Percentiles rank a stretch among this genome's conserved stretches.
Evolutionary conservation across 2,888 invertebrate species (phyloP).

Genomic region (Andrena flavipes): DNA sequence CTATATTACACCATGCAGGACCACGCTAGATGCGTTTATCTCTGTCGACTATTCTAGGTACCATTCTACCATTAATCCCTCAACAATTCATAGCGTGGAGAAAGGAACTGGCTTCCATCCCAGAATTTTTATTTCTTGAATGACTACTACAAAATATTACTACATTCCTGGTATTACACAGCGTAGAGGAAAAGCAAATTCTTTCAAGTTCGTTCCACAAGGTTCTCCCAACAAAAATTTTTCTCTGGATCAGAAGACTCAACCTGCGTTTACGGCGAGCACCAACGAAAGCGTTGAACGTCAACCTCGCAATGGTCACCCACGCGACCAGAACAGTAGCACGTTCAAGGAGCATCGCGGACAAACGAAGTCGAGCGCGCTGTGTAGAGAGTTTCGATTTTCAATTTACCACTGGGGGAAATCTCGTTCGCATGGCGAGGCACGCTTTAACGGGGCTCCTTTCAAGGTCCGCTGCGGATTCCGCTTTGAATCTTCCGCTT

Average conservation of each 20-base stretch:
- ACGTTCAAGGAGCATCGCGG: background rate
- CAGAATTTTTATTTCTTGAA: conserved; percentile 5
- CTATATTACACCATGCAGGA: conserved; percentile 30
- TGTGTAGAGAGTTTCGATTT: conserved; percentile 20
- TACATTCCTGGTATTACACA: background rate
- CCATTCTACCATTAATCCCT: conserved; percentile 18
- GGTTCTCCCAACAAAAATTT: no score
- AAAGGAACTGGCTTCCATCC: background rate
- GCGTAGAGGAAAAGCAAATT: background rate
- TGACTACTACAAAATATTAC: background rate
- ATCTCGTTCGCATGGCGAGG: background rate
- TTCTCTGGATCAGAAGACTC: no score
- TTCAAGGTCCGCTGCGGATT: conserved; percentile 38
- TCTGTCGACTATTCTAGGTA: conserved; percentile 1
- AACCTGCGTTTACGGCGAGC: background rate
- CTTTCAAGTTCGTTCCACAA: no score
- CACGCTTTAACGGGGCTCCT: conserved; percentile 15
- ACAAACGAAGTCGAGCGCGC: background rate
- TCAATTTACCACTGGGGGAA: background rate
- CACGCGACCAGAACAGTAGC: background rate
- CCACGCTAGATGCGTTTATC: conserved; percentile 10
- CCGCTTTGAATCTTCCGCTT: conserved; percentile 49
- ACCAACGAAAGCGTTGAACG: background rate
- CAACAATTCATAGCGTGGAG: background rate
- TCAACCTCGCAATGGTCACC: background rate